Evolutionary conservation across 2,888 invertebrate species (phyloP), one percentile per base, ranked within the genome.

Genomic region (Himalopsyche tibetana): DNA sequence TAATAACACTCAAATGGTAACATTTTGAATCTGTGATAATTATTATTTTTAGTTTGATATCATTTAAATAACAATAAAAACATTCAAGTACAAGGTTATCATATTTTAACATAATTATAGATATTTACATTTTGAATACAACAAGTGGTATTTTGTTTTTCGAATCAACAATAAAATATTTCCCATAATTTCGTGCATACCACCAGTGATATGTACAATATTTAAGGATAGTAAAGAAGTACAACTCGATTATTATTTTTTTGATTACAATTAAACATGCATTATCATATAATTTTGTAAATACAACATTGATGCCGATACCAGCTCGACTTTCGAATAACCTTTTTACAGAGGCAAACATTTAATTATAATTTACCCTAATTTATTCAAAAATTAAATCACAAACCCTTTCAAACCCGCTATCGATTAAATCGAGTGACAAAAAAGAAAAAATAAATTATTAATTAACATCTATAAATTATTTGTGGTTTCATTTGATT

Each of bases 261-360:
- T 74, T 74, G 74, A 38, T 74, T 74, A 74, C 36, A 74, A 38
- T 74, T 74, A 74, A 74, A 74, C 74, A 74, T 74, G 74, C 74
- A 74, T 74, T 38, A 38, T 81, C 69, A 84, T 81, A 81, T 84
- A 85, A 40, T 81, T 83, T 81, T 80, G 80, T 80, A 84, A 84
- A 84, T 80, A 87, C n/a, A 85, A 83, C 80, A 55, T 81, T 83
- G 69, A 84, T 28, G 55, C 79, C 84, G 85, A 87, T 85, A 80
- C 87, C 87, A 87, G 87, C 87, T 87, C 83, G 85, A 81, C 85
- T 82, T 87, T 85, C 45, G 45, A 82, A 82, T 85, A 85, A 82
- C 82, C 80, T 55, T 85, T 82, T 80, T 56, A 74, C 74, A 74
- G 74, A 74, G 74, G 74, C 74, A 36, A 11, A 74, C 74, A 74